Conservation (phyloP, 2,888 invertebrate genomes). For the Lysandra bellargus region DNA sequence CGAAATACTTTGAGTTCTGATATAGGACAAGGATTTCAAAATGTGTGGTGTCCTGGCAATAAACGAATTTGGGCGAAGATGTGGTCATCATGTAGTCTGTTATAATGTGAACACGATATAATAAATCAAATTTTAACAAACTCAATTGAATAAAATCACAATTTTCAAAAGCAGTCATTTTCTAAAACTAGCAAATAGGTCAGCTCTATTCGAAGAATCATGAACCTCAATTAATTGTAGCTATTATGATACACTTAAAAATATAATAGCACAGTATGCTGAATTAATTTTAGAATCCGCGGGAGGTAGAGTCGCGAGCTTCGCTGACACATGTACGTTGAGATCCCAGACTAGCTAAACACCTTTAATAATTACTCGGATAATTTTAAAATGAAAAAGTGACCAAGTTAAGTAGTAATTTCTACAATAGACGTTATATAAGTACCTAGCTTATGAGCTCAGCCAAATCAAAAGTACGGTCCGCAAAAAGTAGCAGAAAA, state of each 20-base stretch:
- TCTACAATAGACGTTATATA: too few species aligned
- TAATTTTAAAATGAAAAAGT: too few species aligned
- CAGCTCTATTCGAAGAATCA: slow-evolving; percentile 16
- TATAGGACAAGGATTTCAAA: too few species aligned
- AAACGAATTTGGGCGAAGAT: too few species aligned
- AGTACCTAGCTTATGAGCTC: neutral
- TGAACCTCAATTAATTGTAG: slow-evolving; percentile 2
- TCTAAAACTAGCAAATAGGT: slow-evolving; percentile 1
- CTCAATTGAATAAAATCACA: too few species aligned
- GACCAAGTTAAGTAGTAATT: too few species aligned
- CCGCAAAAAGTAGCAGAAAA: neutral
- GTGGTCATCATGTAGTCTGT: too few species aligned
- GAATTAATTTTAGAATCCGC: slow-evolving; percentile 5
- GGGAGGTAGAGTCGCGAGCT: slow-evolving; percentile 1
- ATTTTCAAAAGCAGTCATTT: neutral
- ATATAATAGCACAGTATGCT: slow-evolving; percentile 12
- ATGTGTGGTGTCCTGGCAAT: too few species aligned
- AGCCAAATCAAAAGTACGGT: neutral
- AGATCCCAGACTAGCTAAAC: neutral
- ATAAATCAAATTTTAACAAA: too few species aligned
- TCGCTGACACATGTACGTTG: neutral
- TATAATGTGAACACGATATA: too few species aligned
- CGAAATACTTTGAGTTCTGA: too few species aligned
- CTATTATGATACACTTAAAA: slow-evolving; percentile 6
- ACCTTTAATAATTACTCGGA: neutral